Evolutionary conservation across 2,888 invertebrate species (phyloP).

Genomic region (Nemotelus nigrinus): DNA sequence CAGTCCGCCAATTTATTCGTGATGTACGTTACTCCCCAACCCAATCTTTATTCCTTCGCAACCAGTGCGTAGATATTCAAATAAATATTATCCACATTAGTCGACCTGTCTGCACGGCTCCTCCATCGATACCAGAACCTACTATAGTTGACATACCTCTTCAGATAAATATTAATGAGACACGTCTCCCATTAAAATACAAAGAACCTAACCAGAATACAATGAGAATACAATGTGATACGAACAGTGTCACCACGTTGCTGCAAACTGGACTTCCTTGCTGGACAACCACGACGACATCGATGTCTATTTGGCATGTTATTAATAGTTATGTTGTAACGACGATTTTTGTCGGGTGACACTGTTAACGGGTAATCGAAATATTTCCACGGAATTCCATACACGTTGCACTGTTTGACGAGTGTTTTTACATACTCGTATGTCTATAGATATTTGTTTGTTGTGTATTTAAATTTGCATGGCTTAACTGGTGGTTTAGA

Average conservation of each 20-base stretch:
- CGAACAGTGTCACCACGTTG: not conserved
- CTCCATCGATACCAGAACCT: no score
- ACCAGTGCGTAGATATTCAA: no score
- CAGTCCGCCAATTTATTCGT: not conserved
- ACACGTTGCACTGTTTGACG: slow-evolving; percentile 6
- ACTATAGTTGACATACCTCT: not conserved
- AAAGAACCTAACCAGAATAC: slow-evolving; percentile 8
- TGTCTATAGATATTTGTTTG: no score
- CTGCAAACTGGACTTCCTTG: no score
- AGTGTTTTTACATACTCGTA: not conserved
- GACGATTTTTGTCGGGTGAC: slow-evolving; percentile 1
- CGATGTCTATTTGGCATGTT: not conserved
- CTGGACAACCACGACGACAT: not conserved
- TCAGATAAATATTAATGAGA: slow-evolving; percentile 27
- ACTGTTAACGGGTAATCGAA: slow-evolving; percentile 17
- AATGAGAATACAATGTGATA: not conserved
- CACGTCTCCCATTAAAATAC: slow-evolving; percentile 16
- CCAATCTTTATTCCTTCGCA: no score
- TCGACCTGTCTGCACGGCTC: no score
- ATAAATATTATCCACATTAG: no score
- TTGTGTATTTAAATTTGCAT: not conserved
- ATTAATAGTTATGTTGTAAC: slow-evolving; percentile 27
- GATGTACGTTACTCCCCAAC: no score
- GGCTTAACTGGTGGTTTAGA: not conserved
- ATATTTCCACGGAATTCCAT: slow-evolving; percentile 24